phyloP scores from a whole-genome alignment of 2,797 vertebrate genomes.

The Allobates femoralis region DNA sequence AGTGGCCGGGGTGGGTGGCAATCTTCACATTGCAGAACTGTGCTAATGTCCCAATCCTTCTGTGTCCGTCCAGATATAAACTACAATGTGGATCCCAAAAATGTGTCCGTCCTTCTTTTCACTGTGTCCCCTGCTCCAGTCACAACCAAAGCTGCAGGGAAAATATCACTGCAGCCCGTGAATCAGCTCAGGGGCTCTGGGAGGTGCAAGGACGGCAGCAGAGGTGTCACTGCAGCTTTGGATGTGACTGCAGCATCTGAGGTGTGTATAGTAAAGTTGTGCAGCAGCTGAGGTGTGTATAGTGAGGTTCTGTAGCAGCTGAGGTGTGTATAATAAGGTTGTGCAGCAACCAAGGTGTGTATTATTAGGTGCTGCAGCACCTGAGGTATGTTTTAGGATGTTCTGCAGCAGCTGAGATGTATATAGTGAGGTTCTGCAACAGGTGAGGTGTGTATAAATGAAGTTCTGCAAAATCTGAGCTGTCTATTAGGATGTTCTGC shows the following conservation, averaged over 20 bases:
- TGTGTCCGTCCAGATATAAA: background rate
- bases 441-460: background rate
- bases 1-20: conserved; percentile 60
- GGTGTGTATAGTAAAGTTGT: background rate
- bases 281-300: background rate
- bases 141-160: background rate
- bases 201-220: background rate
- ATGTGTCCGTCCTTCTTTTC: no score
- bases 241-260: background rate
- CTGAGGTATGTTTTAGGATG: no score
- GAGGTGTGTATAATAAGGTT: background rate
- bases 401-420: background rate
- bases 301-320: background rate
- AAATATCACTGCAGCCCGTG: background rate
- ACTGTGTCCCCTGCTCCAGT: background rate
- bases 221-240: background rate
- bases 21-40: conserved; percentile 61
- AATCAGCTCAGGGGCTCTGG: background rate
- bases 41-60: background rate
- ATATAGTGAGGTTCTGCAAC: no score
- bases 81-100: background rate
- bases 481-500: background rate
- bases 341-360: background rate
- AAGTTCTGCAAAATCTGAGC: background rate
- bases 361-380: background rate